These are phyloP conservation scores for Cyanocitta stelleri DNA, from an alignment of 2,113 vertebrate species.

Conservation along the genomic window DNA sequence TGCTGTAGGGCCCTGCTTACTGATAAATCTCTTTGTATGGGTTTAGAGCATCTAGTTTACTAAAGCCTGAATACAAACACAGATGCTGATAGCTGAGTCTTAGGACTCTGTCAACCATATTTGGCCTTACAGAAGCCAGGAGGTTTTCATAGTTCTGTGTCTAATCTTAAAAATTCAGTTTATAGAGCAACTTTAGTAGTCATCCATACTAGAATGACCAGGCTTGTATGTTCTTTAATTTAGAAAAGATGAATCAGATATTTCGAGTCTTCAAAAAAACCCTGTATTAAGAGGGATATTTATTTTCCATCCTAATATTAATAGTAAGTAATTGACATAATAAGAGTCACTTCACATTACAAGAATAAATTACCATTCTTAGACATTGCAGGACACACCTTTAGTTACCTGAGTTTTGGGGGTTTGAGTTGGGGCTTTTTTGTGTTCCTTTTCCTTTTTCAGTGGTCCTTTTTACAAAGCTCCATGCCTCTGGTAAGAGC, in stretches of 20 bases:
- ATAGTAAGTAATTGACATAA: background rate
- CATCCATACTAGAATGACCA: background rate
- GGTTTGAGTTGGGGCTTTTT: background rate
- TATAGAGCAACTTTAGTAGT: background rate
- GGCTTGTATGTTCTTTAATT: background rate
- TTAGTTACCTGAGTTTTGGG: background rate
- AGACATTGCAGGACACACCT: background rate
- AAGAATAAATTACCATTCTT: background rate
- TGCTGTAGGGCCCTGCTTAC: constrained; percentile 62
- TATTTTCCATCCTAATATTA: background rate
- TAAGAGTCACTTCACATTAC: background rate
- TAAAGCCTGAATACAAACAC: constrained; percentile 43
- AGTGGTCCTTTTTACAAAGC: background rate
- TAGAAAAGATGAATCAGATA: background rate
- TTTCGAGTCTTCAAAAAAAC: background rate
- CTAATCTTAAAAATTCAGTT: background rate
- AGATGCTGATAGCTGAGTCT: background rate
- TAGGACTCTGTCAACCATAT: background rate
- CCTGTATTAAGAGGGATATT: background rate
- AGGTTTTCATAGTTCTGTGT: background rate
- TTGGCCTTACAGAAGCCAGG: background rate
- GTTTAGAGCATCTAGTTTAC: constrained; percentile 54
- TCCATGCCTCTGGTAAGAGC: background rate
- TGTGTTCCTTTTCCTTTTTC: background rate
- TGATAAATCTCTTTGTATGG: constrained; percentile 71